phyloP scores from a whole-genome alignment of 1,140 invertebrate genomes.

The Drosophila orosa region DNA sequence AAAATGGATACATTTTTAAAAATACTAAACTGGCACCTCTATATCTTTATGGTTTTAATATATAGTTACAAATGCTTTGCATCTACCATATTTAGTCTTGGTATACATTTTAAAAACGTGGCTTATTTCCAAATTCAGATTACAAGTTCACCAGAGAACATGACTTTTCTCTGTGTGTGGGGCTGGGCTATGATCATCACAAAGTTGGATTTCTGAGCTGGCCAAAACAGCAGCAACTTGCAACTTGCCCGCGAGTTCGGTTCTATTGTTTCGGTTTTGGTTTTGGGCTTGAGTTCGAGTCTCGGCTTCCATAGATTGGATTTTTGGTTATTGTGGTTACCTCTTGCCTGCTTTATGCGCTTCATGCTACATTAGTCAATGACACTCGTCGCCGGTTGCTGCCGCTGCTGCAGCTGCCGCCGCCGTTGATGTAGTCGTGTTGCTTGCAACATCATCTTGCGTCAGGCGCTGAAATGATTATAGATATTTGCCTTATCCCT shows the following conservation, averaged over 20 bases:
- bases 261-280: slow-evolving; percentile 63
- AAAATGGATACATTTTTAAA: not conserved
- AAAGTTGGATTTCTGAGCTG: slow-evolving; percentile 2
- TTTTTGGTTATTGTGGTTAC: slow-evolving; percentile 68
- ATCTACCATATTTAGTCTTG: no score
- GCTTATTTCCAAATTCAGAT: not conserved
- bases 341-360: slow-evolving; percentile 65
- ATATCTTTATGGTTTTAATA: no score
- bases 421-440: slow-evolving; percentile 12
- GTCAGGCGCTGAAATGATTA: slow-evolving; percentile 69
- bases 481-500: slow-evolving; percentile 39
- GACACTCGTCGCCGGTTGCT: slow-evolving; percentile 55
- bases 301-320: slow-evolving; percentile 45
- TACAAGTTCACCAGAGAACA: not conserved
- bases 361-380: slow-evolving; percentile 79
- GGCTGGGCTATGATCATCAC: slow-evolving; percentile 26
- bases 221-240: slow-evolving; percentile 24
- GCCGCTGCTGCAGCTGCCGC: slow-evolving; percentile 14
- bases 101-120: not conserved
- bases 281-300: slow-evolving; percentile 41
- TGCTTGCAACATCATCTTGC: slow-evolving; percentile 72
- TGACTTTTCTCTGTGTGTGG: slow-evolving; percentile 13
- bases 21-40: not conserved
- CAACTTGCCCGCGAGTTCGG: slow-evolving; percentile 33
- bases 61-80: not conserved